Evolutionary conservation across 2,888 invertebrate genomes (phyloP), one percentile per base, ranked within the genome.

Genomic region (Hydrotaea cyrtoneurina): DNA sequence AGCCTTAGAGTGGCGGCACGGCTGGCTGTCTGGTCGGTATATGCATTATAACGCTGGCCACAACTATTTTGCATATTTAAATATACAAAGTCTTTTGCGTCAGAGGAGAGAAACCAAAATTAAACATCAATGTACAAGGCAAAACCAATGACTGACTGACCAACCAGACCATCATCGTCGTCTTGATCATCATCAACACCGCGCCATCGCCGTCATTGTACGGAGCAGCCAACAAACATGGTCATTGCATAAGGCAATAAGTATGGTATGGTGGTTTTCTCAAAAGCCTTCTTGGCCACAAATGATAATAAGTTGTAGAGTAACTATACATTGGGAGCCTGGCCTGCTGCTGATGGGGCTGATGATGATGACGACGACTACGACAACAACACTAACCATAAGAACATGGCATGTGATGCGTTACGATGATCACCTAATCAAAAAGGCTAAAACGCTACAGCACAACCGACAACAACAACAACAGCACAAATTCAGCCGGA

Each of bases 331-430:
- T 76, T 79, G 75, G 79, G 59, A 57, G 73, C 59, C 72, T 73
- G 31, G 50, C 73, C 43, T 31, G 59, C 62, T 59, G 46, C 75
- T 75, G 64, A 78, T 78, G 80, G 71, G 80, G 64, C 19, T 26
- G 26, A 74, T 55, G 78, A 76, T 76, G 80, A 62, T 15, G 59
- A 23, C 50, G 69, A 71, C 36, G 79, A 78, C 62, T 78, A 80
- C 69, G 79, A 86, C 85, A 86, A 86, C 85, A 87, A 86, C 88
- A 86, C 85, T 86, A 85, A 86, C 81, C 85, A 83, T 69, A 87
- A 87, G 86, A 88, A 88, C 88, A 88, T 88, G 88, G 87, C 89
- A 89, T 88, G 88, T 88, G 88, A 89, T 89, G 88, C 88, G 87
- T 88, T 88, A 85, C 86, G 87, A 87, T 88, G 87, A 87, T 87